Evolutionary conservation across 2,113 vertebrate species (phyloP).

Genomic region (Pteronura brasiliensis): DNA sequence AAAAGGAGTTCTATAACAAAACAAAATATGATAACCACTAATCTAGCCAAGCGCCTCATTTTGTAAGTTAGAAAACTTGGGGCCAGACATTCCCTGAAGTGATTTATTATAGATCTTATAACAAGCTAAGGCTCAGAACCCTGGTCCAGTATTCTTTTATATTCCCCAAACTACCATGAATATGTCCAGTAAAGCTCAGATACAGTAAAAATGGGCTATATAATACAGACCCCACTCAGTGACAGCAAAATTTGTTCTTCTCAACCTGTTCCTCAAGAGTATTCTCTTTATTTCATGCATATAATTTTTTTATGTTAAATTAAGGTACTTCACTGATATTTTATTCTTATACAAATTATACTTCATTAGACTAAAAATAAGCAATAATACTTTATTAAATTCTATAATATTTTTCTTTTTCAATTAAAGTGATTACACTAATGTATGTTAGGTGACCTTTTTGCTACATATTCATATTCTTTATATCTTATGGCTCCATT

Average conservation of each 20-base stretch:
- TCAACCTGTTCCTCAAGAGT: background rate
- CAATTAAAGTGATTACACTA: background rate
- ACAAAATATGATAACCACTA: background rate
- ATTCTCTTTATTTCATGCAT: background rate
- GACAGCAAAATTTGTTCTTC: background rate
- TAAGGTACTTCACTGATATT: background rate
- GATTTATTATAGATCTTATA: slow-evolving; percentile 38
- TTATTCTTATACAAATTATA: background rate
- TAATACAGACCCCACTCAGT: background rate
- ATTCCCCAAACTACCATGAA: background rate
- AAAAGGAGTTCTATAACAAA: background rate
- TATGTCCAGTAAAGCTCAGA: background rate
- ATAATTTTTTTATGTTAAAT: background rate
- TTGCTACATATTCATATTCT: background rate
- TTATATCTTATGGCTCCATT: background rate
- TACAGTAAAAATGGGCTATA: background rate
- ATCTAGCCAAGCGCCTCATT: background rate
- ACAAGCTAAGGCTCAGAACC: background rate
- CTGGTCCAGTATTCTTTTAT: background rate
- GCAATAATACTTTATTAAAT: background rate
- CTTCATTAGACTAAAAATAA: background rate
- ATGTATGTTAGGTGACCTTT: background rate
- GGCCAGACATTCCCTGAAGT: background rate
- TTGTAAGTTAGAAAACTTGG: background rate
- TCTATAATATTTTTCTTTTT: background rate